Evolutionary conservation across 1,140 invertebrate species (phyloP), one percentile per base, ranked within the genome.

Genomic region (Calycopis cecrops): DNA sequence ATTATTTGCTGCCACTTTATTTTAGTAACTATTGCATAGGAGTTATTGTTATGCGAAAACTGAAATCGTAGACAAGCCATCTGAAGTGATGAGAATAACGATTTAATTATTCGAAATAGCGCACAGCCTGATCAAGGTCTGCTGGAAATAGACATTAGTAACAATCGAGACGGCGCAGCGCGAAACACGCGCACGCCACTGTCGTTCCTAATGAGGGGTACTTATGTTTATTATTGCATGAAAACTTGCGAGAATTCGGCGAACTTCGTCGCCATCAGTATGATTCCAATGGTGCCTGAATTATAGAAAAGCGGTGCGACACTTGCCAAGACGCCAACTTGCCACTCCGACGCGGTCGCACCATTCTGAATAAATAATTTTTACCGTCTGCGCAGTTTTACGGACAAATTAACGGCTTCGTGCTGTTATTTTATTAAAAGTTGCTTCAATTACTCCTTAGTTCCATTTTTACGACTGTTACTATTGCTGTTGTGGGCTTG

Each of bases 381-480:
- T 78, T 78, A 79, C 72, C 75, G 83, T 85, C 83, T 86, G 83
- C 76, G 69, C 81, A 83, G 73, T 85, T 83, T 82, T 78, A 83
- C 81, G 78, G 83, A 86, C 78, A 87, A 85, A 85, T 87, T 87
- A 87, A 82, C 78, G 74, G 68, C 78, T 77, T 76, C 73, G 80
- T 80, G 75, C 80, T 83, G 78, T 81, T 84, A 86, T 84, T 84
- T 86, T 86, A 84, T 83, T 84, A 86, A 84, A 84, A 83, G 72
- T 81, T 81, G 61, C 69, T 59, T 74, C 65, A 82, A 76, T 81
- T 79, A 67, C 65, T 65, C 62, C 59, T 60, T 60, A 76, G 74
- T 82, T 79, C 62, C 66, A 74, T 80, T 80, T 85, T 85, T 85
- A 85, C 69, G 82, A 77, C 71, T 76, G 63, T 68, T 68, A 62